phyloP scores from a whole-genome alignment of 2,888 invertebrate species.

The Limenitis camilla region DNA sequence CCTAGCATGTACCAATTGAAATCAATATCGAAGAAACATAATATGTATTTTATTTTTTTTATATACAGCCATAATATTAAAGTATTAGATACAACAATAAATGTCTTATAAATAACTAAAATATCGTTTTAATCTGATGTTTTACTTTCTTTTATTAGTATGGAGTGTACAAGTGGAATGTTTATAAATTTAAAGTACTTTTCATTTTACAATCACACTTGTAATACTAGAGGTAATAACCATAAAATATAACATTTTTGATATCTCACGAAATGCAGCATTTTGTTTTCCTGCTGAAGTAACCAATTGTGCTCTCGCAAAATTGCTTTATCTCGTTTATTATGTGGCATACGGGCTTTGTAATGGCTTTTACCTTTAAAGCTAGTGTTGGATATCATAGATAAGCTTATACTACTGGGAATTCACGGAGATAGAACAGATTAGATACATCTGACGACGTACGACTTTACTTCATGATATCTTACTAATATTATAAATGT shows the following conservation, averaged over 20 bases:
- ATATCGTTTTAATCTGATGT: too few relatives aligned
- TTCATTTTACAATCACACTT: too few relatives aligned
- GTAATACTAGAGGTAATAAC: too few relatives aligned
- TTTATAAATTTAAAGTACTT: neutral
- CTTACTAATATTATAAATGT: neutral
- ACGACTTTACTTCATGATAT: neutral
- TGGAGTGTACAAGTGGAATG: too few relatives aligned
- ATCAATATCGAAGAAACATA: too few relatives aligned
- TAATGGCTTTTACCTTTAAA: slow-evolving; percentile 22
- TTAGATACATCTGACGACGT: neutral
- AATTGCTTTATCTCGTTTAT: slow-evolving; percentile 23
- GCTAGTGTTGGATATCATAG: slow-evolving; percentile 15
- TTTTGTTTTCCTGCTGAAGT: slow-evolving; percentile 7
- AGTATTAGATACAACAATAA: too few relatives aligned
- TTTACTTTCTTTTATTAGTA: too few relatives aligned
- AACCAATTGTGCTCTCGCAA: slow-evolving; percentile 11
- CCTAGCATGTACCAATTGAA: too few relatives aligned
- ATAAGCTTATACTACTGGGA: slow-evolving; percentile 8
- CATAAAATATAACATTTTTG: neutral
- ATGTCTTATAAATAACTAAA: too few relatives aligned
- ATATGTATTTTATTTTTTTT: too few relatives aligned
- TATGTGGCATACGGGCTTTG: slow-evolving; percentile 24
- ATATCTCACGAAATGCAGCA: slow-evolving; percentile 4
- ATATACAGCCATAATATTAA: too few relatives aligned
- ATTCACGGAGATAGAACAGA: slow-evolving; percentile 2